These are phyloP conservation scores for Anastrepha obliqua DNA, from an alignment of 1,140 invertebrate species.

Conservation along the genomic window DNA sequence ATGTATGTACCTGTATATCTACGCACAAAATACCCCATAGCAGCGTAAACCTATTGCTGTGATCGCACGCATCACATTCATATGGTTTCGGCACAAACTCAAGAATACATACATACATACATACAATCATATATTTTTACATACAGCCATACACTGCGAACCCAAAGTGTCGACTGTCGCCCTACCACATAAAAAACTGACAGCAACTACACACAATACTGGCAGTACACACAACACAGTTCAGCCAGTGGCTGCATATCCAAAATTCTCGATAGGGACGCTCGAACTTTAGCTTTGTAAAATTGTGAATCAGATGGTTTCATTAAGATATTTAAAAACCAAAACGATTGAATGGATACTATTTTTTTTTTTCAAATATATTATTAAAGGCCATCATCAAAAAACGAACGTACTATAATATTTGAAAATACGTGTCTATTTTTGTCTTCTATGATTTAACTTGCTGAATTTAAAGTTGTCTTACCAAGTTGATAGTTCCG, in stretches of 20 bases:
- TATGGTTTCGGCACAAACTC: not conserved
- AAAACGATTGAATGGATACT: too few relatives aligned
- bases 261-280: not conserved
- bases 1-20: not conserved
- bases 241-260: not conserved
- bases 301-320: too few relatives aligned
- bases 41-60: not conserved
- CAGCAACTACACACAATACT: conserved; percentile 5
- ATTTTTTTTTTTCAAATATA: too few relatives aligned
- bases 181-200: conserved; percentile 23
- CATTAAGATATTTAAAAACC: too few relatives aligned
- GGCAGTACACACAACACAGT: conserved; percentile 19
- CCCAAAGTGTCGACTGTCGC: conserved; percentile 44
- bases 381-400: too few relatives aligned
- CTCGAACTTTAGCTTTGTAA: too few relatives aligned
- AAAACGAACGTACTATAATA: too few relatives aligned
- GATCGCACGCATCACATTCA: not conserved
- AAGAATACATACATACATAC: not conserved
- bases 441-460: too few relatives aligned
- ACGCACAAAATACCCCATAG: not conserved
- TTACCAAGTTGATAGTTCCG: too few relatives aligned
- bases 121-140: not conserved
- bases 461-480: too few relatives aligned
- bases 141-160: too few relatives aligned
- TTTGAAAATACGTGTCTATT: too few relatives aligned